Evolutionary conservation across 2,113 vertebrate genomes (phyloP), one percentile per base, ranked within the genome.

Genomic region (Podarcis raffonei): DNA sequence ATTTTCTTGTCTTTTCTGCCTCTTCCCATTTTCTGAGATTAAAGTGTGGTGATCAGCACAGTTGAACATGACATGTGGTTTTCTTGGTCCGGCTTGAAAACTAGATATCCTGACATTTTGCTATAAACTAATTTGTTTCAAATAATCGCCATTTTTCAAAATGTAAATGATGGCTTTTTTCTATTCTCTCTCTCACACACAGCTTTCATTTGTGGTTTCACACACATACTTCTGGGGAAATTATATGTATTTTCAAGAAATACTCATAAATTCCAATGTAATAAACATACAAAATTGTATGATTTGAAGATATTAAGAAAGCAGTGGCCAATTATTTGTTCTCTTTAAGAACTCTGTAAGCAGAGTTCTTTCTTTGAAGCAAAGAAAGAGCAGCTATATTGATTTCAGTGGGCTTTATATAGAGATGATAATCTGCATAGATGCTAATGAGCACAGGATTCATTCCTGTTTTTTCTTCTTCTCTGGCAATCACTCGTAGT

Each of bases 221-320:
- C 11, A 53, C 48, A 53, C 48, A 11, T 53, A 27, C 2, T 25
- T 81, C 62, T 9, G 25, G 37, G 89, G 59, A 87, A 66, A n/a
- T 66, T 39, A 87, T 84, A 53, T 13, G 4, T 25, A 84, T 89
- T 90, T n/a, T 35, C 5, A 80, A n/a, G 84, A 86, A 88, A 88
- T 32, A 18, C 77, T 81, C 48, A 86, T 80, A 85, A 87, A 81
- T 79, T 25, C 0, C 30, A 2, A n/a, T 35, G 16, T 62, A 76
- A 71, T 79, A 16, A 87, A n/a, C 74, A 90, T 42, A 35, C 62
- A 23, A 87, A 32, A 16, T 16, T 62, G 37, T 18, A 23, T 3
- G 48, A 80, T 69, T 23, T 77, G 59, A 62, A 62, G 59, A 18
- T 62, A 18, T 62, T 18, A 62, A 62, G 16, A 62, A 62, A 20